Evolutionary conservation across 23 tunicate species (phyloP), one percentile per base, ranked within the genome.

Genomic region (Botrylloides violaceus): DNA sequence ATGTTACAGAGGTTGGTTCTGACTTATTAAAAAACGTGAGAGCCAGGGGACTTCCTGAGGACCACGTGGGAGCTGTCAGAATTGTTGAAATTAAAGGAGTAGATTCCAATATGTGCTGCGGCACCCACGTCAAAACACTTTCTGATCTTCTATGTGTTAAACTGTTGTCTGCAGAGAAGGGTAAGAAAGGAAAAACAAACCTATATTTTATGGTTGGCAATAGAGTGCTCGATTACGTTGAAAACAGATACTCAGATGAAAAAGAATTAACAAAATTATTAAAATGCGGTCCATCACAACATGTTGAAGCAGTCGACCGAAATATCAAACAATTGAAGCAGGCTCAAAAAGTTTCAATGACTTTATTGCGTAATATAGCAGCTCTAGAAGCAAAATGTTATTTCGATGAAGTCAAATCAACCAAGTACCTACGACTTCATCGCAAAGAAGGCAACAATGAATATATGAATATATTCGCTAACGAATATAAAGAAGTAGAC

Each of bases 81-180:
- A 80, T 82, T 35, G 77, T 92, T 29, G 92, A 92, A 59, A 84
- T 92, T 43, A 66, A 92, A 62, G 87, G 84, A 2, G 86, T 92
- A 20, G 98, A 92, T 36, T 73, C 83, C 1, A 92, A 92, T 65
- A 92, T 92, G 98, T 92, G 98, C 58, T 92, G 98, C 77, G 98
- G 98, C 2, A 92, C 98, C 0, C 98, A 92, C 71, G 98, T 92
- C 12, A 38, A 80, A 0, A 92, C 85, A 66, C 76, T 92, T 3
- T 59, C 98, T 29, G 89, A 92, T 72, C 65, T 92, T 50, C 83
- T 75, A 58, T 56, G 75, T 34, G 77, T 92, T 9, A 92, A 92
- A 76, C 63, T 92, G 7, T 53, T 92, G 4, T 21, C 64, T 2
- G 80, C 65, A 33, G 98, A 92, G 64, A 92, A 92, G 33, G 98